These are phyloP conservation scores for Pentalonia nigronervosa DNA, from an alignment of 1,140 invertebrate genomes.

Conservation along the genomic window DNA sequence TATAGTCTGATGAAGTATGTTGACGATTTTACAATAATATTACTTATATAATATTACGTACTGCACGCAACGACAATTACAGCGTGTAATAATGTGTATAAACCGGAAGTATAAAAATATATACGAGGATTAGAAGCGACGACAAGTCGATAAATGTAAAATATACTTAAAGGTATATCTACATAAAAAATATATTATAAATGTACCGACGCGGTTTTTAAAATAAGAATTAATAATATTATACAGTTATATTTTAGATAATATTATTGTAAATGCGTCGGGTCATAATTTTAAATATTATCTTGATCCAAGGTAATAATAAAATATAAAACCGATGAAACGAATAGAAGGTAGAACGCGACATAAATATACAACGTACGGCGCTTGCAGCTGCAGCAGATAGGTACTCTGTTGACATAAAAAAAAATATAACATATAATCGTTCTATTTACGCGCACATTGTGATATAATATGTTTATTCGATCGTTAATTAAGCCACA, in stretches of 20 bases:
- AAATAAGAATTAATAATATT: background rate
- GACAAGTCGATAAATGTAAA: background rate
- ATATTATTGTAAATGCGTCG: background rate
- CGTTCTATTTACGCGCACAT: background rate
- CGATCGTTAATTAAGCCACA: background rate
- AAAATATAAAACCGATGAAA: background rate
- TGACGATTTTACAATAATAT: background rate
- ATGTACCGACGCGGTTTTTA: background rate
- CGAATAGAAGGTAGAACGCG: background rate
- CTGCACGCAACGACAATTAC: background rate
- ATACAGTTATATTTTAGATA: background rate
- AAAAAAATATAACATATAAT: background rate
- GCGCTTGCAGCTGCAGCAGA: background rate
- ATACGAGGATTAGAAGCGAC: background rate
- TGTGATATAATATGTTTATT: background rate
- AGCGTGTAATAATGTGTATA: background rate
- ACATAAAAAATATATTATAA: background rate
- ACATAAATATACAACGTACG: background rate
- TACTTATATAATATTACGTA: background rate
- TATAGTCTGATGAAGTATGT: background rate
- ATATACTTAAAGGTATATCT: no score
- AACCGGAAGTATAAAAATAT: background rate
- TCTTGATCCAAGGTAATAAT: constrained; percentile 12
- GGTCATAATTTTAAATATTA: background rate
- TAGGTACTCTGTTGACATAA: background rate